A percentile compares a stretch with the other conserved stretches of the same genome.
phyloP scores from a whole-genome alignment of 2,888 invertebrate genomes.

The Amphipoea lucens region DNA sequence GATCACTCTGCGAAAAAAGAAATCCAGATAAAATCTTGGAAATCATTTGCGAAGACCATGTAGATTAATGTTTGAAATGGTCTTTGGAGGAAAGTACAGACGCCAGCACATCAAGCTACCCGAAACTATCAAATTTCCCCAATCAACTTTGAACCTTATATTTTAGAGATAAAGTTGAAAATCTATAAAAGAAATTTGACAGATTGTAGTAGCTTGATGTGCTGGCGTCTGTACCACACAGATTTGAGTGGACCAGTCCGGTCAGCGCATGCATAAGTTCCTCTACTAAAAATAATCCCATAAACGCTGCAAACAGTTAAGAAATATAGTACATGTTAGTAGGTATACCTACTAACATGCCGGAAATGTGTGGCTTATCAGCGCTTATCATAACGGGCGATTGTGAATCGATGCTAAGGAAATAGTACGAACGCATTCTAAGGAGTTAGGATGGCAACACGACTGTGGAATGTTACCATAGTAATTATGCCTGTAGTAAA shows the following conservation, averaged over 20 bases:
- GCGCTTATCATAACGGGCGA: conserved; percentile 48
- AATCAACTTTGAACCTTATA: no score
- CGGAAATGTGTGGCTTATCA: conserved; percentile 52
- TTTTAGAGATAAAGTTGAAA: no score
- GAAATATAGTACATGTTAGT: conserved; percentile 21
- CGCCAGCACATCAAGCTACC: no score
- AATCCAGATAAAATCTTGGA: no score
- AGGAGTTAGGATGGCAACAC: conserved; percentile 22
- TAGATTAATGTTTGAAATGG: neutral
- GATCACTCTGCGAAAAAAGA: no score
- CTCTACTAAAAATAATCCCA: conserved; percentile 20
- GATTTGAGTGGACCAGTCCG: neutral
- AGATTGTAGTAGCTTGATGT: no score
- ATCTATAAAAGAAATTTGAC: no score
- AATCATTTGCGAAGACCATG: neutral
- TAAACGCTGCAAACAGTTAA: conserved; percentile 4
- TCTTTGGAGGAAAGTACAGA: neutral
- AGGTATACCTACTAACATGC: conserved; percentile 2
- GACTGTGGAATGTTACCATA: neutral
- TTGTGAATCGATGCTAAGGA: conserved; percentile 39
- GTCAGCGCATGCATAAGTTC: neutral
- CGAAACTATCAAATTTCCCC: no score
- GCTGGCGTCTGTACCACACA: neutral
- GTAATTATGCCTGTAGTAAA: neutral
- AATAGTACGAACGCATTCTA: neutral